These are phyloP conservation scores for Drosophila ezoana DNA, from an alignment of 2,888 invertebrate genomes.

Conservation along the genomic window DNA sequence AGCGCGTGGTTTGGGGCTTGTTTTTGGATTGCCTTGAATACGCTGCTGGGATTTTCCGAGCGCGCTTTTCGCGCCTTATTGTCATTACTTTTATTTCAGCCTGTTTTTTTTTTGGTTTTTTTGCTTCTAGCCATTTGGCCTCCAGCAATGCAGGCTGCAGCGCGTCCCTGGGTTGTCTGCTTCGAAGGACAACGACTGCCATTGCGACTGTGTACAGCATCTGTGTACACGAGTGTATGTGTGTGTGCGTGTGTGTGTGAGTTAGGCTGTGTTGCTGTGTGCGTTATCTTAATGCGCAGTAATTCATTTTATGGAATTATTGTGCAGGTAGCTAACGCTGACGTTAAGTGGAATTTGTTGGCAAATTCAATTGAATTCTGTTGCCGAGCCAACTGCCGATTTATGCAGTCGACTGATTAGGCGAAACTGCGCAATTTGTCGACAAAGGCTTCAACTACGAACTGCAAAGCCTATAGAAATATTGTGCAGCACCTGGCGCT, in stretches of 20 bases:
- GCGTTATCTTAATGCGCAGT: conserved; percentile 60
- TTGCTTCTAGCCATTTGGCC: conserved; percentile 50
- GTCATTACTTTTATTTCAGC: conserved; percentile 48
- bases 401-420: conserved; percentile 14
- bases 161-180: conserved; percentile 59
- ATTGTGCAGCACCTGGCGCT: too few species aligned
- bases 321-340: conserved; percentile 35
- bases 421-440: conserved; percentile 1
- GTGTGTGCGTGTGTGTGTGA: conserved; percentile 4
- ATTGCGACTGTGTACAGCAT: conserved; percentile 19
- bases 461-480: neutral
- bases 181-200: conserved; percentile 54
- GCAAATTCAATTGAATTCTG: conserved; percentile 46
- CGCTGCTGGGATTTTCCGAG: conserved; percentile 42
- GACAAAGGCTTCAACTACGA: neutral
- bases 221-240: conserved; percentile 4
- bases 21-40: conserved; percentile 38
- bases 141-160: conserved; percentile 62
- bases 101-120: conserved; percentile 20
- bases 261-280: conserved; percentile 17
- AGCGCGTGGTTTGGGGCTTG: conserved; percentile 1
- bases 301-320: conserved; percentile 63
- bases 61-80: conserved; percentile 65
- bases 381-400: conserved; percentile 8
- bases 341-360: conserved; percentile 44